Conservation (phyloP, 2,888 invertebrate genomes). For the Steinernema carpocapsae region DNA sequence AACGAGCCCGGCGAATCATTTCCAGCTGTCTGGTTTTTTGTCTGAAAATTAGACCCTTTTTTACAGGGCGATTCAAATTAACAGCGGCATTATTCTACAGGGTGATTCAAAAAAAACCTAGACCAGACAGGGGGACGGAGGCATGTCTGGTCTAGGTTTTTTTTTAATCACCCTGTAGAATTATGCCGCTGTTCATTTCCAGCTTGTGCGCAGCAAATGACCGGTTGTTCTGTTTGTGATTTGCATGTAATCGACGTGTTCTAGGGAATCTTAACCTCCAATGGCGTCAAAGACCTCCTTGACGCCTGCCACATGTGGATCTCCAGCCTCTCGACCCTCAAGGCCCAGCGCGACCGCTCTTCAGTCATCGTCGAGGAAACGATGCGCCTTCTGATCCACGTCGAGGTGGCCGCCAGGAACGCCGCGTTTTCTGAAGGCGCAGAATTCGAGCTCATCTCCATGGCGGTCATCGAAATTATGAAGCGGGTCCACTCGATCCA, state of each 20-base stretch:
- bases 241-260: no score
- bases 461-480: not conserved
- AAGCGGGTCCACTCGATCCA: conserved; percentile 15
- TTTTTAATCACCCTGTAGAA: no score
- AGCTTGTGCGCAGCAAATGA: no score
- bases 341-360: not conserved
- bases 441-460: not conserved
- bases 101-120: no score
- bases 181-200: no score
- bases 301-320: conserved; percentile 4
- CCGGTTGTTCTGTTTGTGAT: no score
- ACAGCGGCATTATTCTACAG: no score
- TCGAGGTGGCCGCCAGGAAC: not conserved
- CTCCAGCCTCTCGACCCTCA: not conserved
- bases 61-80: no score
- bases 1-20: no score
- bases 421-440: not conserved
- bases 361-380: not conserved
- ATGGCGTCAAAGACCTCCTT: not conserved
- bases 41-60: no score
- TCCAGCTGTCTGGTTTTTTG: not conserved
- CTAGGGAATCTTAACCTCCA: not conserved
- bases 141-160: no score
- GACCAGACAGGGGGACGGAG: no score
- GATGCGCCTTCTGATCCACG: conserved; percentile 14